phyloP scores from a whole-genome alignment of 2,113 vertebrate species.

The Agelaius tricolor region DNA sequence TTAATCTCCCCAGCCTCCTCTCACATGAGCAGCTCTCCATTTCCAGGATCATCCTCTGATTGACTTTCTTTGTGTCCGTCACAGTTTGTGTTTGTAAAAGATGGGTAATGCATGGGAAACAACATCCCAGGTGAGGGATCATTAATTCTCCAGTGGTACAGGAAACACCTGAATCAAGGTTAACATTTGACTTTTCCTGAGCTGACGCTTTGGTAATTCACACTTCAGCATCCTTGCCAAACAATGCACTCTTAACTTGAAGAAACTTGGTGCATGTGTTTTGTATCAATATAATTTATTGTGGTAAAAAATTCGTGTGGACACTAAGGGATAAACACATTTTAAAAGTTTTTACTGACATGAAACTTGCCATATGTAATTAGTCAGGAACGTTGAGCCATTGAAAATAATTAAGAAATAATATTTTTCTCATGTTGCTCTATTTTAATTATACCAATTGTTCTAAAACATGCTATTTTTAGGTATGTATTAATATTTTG shows the following conservation, averaged over 20 bases:
- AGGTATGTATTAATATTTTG: neutral
- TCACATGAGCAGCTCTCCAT: neutral
- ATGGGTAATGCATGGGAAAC: neutral
- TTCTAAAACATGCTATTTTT: neutral
- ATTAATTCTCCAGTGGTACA: neutral
- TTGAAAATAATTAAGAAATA: neutral
- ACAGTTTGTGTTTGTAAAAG: neutral
- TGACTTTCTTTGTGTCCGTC: neutral
- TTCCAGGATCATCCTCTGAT: neutral
- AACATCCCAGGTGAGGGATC: neutral
- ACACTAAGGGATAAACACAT: neutral
- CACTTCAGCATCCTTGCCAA: neutral
- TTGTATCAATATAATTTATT: neutral
- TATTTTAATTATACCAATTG: neutral
- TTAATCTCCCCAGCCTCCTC: neutral
- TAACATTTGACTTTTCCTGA: neutral
- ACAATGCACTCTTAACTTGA: neutral
- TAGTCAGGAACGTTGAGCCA: neutral
- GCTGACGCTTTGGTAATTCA: neutral
- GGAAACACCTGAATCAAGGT: neutral
- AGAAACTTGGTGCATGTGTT: neutral
- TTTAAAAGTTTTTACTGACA: neutral
- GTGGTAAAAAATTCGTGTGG: neutral
- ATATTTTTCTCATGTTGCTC: neutral
- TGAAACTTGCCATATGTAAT: neutral